Percentiles rank a stretch among this genome's conserved stretches.
Conservation (phyloP, 23 tunicate species). For the Styela clava region DNA sequence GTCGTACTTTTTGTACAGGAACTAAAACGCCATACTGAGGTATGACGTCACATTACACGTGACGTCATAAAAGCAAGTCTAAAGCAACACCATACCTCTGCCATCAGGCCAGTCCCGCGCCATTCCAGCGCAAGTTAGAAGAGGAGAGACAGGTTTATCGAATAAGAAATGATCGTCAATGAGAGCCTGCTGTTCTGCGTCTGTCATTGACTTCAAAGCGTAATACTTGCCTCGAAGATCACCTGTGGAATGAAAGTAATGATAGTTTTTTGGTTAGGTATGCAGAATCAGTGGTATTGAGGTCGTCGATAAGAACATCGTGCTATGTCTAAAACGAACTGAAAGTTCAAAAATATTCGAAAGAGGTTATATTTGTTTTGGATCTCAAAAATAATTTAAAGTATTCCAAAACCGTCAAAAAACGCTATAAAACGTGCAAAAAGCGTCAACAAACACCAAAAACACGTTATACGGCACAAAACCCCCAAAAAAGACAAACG, state of each 20-base stretch:
- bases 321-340: background rate
- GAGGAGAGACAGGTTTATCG: conserved; percentile 81
- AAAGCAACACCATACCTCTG: conserved; percentile 59
- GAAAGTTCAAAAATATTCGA: background rate
- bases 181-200: conserved; percentile 49
- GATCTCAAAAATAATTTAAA: too few relatives aligned
- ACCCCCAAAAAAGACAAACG: too few relatives aligned
- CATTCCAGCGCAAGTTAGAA: conserved; percentile 85
- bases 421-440: too few relatives aligned
- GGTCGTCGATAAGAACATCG: background rate
- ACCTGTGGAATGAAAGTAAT: conserved; percentile 50
- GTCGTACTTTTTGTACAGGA: too few relatives aligned
- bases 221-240: conserved; percentile 78
- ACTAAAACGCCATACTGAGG: too few relatives aligned
- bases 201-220: conserved; percentile 64
- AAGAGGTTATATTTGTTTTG: background rate
- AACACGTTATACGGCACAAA: too few relatives aligned
- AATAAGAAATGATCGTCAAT: conserved; percentile 72
- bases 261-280: too few relatives aligned
- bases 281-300: background rate
- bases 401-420: too few relatives aligned
- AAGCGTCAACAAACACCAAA: too few relatives aligned
- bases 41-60: too few relatives aligned
- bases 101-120: conserved; percentile 98
- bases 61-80: too few relatives aligned